Conservation (phyloP, 1,140 invertebrate species). For the Zeugodacus cucurbitae region DNA sequence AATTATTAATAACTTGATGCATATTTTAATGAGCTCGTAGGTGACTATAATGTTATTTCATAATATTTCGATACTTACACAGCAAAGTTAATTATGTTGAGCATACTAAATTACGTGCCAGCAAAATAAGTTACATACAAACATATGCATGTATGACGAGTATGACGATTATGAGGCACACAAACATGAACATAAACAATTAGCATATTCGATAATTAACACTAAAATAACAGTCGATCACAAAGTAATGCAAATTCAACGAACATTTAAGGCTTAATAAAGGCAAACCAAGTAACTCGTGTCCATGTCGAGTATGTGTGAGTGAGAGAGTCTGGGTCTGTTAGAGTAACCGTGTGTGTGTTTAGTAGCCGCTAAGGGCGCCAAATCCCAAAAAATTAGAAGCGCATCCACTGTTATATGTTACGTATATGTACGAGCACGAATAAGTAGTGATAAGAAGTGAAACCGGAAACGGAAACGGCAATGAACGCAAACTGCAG, state of each 20-base stretch:
- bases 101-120: background rate
- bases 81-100: background rate
- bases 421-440: too few species aligned
- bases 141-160: background rate
- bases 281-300: background rate
- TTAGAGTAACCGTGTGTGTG: background rate
- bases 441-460: background rate
- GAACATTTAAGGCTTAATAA: background rate
- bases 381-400: background rate
- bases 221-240: background rate
- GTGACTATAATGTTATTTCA: too few species aligned
- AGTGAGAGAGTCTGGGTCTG: background rate
- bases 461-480: slow-evolving; percentile 14
- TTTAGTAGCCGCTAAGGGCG: background rate
- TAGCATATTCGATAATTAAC: background rate
- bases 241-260: background rate
- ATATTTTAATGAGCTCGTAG: too few species aligned
- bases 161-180: background rate
- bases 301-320: background rate
- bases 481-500: background rate
- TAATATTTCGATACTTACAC: background rate
- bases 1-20: too few species aligned
- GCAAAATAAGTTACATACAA: background rate
- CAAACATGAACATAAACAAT: background rate
- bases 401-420: background rate